Base-by-base conservation (phyloP, 1,140 invertebrate genomes). In the Pseudoatta argentina region DNA sequence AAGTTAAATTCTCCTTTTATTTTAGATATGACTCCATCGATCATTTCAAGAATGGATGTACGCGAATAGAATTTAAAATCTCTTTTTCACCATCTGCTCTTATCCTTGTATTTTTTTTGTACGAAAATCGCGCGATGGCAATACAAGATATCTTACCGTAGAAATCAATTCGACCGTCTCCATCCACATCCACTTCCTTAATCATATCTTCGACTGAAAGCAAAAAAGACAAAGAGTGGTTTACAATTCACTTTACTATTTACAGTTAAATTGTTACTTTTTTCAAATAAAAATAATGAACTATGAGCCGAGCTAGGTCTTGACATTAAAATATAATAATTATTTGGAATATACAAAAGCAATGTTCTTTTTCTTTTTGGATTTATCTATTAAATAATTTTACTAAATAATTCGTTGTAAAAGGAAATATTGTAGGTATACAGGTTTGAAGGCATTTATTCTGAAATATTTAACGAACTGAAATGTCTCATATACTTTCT, bases 181-280 rank as follows among this genome's bases (percentile, higher is more conserved):
- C 98, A 93, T 98, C 98, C 16, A 98, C 97, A 93, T 98, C 98
- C 6, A 98, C 98, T 95, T 98, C 98, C 94, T 98, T 98, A 91
- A 98, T 98, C 98, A 98, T 98, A 92, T 98, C 98, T 94, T 98
- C 98, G 94, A 98, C 98, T 98, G 95, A 61, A 97, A 96, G 53
- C 88, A 91, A 87, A 92, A 90, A 90, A 83, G 87, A 88, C 89
- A 82, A 87, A 87, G 88, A 88, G 3, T 48, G 8, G 8, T 44
- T 44, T 44, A 10, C 39, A 44, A 1, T 44, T 44, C 8, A 44
- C 8, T 44, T 44, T 44, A 2, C 7, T 21, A 44, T 48, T 90
- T 79, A 75, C 18, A 61, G 3, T 18, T n/a, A 27, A 12, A 44
- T 2, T 55, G 0, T 18, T 34, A 7, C 27, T 53, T 21, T 21